Base-by-base conservation (phyloP, 2,888 invertebrate species). In the Xestia rhomboidea region DNA sequence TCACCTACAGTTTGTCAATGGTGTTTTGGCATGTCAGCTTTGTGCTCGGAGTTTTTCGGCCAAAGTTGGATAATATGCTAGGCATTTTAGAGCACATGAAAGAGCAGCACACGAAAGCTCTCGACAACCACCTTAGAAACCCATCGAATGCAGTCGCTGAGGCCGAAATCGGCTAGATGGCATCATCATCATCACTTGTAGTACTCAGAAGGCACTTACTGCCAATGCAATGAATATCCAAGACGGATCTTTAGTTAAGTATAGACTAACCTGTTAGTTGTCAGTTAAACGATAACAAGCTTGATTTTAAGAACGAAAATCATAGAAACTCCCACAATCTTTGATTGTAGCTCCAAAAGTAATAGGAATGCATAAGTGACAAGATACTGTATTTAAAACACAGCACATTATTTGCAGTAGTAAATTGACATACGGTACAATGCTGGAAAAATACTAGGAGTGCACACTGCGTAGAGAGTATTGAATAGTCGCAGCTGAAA, bases 391-490 rank as follows among this genome's bases (percentile, higher is more conserved):
- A 60, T 30, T 21, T 62, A 18, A n/a, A 24, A 41, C 34, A 64
- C 3, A 8, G 15, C n/a, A 0, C 18, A n/a, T 41, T 10, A 41
- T 41, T 41, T 18, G 38, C 10, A 62, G 11, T 30, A 49, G 0
- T 7, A 10, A 41, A 49, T 18, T 60, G 15, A 62, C 34, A 73
- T n/a, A 60, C 2, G 8, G 49, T 44, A 60, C 2, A 71, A 80
- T 51, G 41, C 34, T 30, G 8, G 5, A 5, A 8, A 63, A 64
- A 30, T 13, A 81, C 73, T 64, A 83, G 68, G 57, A 66, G 21
- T 21, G 51, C 44, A 81, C 34, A 73, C 11, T n/a, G 41, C 38
- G 10, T 7, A 54, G 24, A 82, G 21, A 60, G 13, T 11, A 30
- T 15, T 38, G 2, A 54, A 6, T 10, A n/a, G 3, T 13, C 21